Evolutionary conservation across 2,113 vertebrate species (phyloP).

Genomic region (Zosterops lateralis): DNA sequence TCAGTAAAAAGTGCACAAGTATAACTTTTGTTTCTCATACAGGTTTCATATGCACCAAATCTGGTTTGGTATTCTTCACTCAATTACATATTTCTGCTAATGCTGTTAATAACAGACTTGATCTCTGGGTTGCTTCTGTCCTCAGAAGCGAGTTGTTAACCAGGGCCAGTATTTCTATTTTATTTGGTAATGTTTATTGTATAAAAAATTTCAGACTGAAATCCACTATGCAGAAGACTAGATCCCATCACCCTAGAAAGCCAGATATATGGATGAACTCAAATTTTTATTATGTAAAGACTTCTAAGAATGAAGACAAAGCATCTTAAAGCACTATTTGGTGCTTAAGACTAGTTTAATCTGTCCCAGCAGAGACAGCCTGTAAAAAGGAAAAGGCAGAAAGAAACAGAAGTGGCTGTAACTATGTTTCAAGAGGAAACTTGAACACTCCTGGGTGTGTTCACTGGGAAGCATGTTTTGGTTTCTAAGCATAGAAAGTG

Average conservation of each 20-base stretch:
- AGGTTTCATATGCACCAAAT: background rate
- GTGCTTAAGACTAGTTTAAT: background rate
- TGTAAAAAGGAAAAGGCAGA: background rate
- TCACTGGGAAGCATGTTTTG: background rate
- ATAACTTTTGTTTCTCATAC: background rate
- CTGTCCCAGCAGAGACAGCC: background rate
- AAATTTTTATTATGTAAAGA: background rate
- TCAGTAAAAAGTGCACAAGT: background rate
- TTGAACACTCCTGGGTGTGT: background rate
- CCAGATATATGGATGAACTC: background rate
- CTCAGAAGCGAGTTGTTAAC: background rate
- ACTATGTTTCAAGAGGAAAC: background rate
- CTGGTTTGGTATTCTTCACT: background rate
- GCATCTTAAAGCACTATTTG: background rate
- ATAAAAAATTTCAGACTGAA: background rate
- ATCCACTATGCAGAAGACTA: background rate
- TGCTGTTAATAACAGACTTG: background rate
- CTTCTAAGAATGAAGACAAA: background rate
- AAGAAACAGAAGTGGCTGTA: background rate
- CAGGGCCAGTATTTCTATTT: background rate
- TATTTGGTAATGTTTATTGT: background rate
- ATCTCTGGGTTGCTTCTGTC: background rate
- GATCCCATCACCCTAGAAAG: background rate
- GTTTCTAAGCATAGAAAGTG: background rate
- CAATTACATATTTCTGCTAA: background rate